Evolutionary conservation across 1,140 invertebrate genomes (phyloP).

Genomic region (Diorhabda carinulata): DNA sequence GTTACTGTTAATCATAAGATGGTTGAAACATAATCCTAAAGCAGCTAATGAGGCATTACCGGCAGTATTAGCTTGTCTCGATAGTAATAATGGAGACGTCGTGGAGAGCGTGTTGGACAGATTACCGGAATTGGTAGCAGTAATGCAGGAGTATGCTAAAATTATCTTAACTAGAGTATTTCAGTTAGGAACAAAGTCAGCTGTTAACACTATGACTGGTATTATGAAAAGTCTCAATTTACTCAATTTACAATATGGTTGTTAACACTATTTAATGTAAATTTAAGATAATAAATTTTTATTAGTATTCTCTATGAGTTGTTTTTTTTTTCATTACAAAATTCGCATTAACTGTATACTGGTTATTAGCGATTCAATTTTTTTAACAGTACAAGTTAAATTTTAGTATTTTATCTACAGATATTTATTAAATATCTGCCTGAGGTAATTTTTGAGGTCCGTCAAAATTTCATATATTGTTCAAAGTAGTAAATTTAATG

Average conservation of each 20-base stretch:
- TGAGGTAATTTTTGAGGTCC: too few relatives aligned
- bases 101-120: slow-evolving; percentile 74
- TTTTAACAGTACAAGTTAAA: too few relatives aligned
- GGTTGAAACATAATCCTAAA: slow-evolving; percentile 55
- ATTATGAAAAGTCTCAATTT: slow-evolving; percentile 76
- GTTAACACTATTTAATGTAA: slow-evolving; percentile 48
- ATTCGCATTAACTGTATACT: too few relatives aligned
- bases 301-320: too few relatives aligned
- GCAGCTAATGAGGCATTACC: slow-evolving; percentile 56
- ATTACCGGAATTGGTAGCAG: slow-evolving; percentile 63
- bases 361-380: too few relatives aligned
- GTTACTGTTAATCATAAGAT: slow-evolving; percentile 48
- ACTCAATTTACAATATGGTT: slow-evolving; percentile 78
- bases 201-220: slow-evolving; percentile 71
- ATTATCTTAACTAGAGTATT: slow-evolving; percentile 78
- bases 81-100: slow-evolving; percentile 73
- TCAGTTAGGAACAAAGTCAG: slow-evolving; percentile 73
- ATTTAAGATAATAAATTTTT: too few relatives aligned
- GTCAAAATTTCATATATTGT: too few relatives aligned
- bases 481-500: too few relatives aligned
- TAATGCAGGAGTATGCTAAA: slow-evolving; percentile 69
- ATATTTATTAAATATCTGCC: too few relatives aligned
- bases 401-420: too few relatives aligned
- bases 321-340: too few relatives aligned
- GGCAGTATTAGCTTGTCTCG: slow-evolving; percentile 74